Evolutionary conservation across 2,888 invertebrate species (phyloP), one percentile per base, ranked within the genome.

Genomic region (Drosophila emarginata): DNA sequence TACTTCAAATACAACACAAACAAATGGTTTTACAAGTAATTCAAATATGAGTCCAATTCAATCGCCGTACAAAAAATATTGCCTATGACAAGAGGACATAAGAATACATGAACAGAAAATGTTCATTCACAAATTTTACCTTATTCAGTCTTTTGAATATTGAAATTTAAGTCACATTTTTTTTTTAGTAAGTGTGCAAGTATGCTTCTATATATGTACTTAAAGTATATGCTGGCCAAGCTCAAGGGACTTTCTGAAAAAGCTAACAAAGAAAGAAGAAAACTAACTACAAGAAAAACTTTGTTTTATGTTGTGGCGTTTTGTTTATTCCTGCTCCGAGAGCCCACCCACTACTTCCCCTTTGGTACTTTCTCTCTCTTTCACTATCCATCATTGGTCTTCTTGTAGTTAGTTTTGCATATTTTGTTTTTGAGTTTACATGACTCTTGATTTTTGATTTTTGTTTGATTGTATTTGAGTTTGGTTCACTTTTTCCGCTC

Each of bases 391-490:
- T 45, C 40, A 45, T 45, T 45, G 45, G 45, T 21, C 18, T 45
- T 18, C 18, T 45, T 18, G 45, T 45, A 45, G 45, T 54, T 36
- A 36, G 54, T 54, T 36, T 54, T 54, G 36, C 54, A 32, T 18
- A 54, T 54, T 54, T 56, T 74, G 63, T 86, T 72, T 56, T 61
- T 63, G 52, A 72, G 75, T 71, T 84, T 69, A 63, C 72, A 58
- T 67, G 61, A 66, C 79, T 65, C 76, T 79, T 87, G 82, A 87
- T 82, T 82, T 85, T 72, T 59, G 73, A 85, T 79, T 81, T 87
- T 77, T 72, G 73, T 85, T 82, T 77, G 82, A 75, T 72, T 85
- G 71, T 81, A 64, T 82, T 87, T 84, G 79, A 75, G 73, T 84
- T 80, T 51, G 56, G 67, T 28, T 40, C 60, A 53, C 14, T 37